Evolutionary conservation across 2,113 vertebrate species (phyloP).

Genomic region (Mus musculus): GRCm39 chr9:78196501-78197000

Average conservation of each 20-base stretch:
- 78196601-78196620: not conserved
- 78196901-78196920: too few species aligned
- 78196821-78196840: not conserved
- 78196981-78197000: too few species aligned
- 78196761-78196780: too few species aligned
- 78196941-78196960: not conserved
- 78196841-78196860: fast-evolving
- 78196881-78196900: not conserved
- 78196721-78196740: not conserved
- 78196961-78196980: not conserved
- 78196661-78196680: not conserved
- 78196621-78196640: not conserved
- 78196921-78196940: too few species aligned
- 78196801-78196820: not conserved
- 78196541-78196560: not conserved
- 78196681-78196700: too few species aligned
- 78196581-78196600: not conserved
- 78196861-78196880: not conserved
- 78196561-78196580: not conserved
- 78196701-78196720: too few species aligned
- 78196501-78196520: not conserved
- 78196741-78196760: not conserved
- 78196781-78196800: not conserved
- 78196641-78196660: too few species aligned
- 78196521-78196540: not conserved